phyloP scores from a whole-genome alignment of 2,888 invertebrate species.

The Pristionchus exspectatus region DNA sequence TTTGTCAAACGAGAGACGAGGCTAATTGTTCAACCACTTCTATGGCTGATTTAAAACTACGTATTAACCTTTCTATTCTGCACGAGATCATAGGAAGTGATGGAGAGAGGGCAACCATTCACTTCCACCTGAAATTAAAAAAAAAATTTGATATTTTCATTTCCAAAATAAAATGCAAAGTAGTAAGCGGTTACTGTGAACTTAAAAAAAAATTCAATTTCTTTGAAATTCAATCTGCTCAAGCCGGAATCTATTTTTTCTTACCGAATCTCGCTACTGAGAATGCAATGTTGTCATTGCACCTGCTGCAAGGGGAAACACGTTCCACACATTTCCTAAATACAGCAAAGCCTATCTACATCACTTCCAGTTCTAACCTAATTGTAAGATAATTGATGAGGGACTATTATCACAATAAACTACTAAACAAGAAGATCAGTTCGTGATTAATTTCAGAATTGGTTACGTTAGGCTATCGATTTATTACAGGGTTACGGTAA shows the following conservation, averaged over 20 bases:
- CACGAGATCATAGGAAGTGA: conserved; percentile 74
- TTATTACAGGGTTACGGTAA: neutral
- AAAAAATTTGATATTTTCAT: neutral
- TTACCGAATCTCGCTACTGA: neutral
- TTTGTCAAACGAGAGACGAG: neutral
- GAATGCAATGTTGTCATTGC: conserved; percentile 12
- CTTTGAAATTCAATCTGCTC: neutral
- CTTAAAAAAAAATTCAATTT: neutral
- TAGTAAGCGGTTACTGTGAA: too few relatives aligned
- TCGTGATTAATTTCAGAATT: too few relatives aligned
- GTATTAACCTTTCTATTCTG: conserved; percentile 70
- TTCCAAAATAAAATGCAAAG: neutral
- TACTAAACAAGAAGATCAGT: too few relatives aligned
- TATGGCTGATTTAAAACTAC: neutral
- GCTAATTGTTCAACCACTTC: neutral
- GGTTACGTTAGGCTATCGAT: too few relatives aligned
- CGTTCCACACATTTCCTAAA: neutral
- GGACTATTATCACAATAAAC: too few relatives aligned
- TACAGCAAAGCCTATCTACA: neutral
- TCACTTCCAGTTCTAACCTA: neutral
- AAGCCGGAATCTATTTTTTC: neutral
- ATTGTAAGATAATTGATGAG: too few relatives aligned
- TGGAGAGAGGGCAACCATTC: conserved; percentile 75
- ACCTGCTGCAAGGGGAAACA: neutral
- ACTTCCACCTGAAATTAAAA: conserved; percentile 68